A percentile compares a stretch with the other conserved stretches of the same genome.
Evolutionary conservation across 2,797 vertebrate genomes (phyloP).

Genomic region (Melopsittacus undulatus): DNA sequence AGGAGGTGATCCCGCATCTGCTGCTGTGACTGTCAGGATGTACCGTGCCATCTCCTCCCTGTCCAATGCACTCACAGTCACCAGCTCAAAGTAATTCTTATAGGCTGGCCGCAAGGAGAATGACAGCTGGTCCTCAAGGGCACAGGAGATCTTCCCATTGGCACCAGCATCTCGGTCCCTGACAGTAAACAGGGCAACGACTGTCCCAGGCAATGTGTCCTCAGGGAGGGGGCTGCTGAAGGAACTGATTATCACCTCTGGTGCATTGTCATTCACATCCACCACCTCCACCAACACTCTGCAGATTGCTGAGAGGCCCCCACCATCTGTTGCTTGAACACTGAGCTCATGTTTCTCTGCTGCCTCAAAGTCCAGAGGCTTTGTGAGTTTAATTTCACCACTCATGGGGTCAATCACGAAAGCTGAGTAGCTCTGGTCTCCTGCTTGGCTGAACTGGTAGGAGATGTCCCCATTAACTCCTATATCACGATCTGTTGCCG

Average conservation of each 20-base stretch:
- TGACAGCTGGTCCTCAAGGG: background rate
- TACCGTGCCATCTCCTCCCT: slow-evolving; percentile 56
- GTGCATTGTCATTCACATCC: background rate
- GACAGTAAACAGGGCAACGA: background rate
- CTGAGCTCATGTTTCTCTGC: background rate
- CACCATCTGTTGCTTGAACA: background rate
- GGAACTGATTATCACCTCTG: no score
- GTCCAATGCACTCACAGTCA: slow-evolving; percentile 58
- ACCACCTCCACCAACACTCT: background rate
- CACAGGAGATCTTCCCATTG: background rate
- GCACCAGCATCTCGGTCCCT: background rate
- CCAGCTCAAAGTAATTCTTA: slow-evolving; percentile 14
- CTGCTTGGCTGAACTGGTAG: no score
- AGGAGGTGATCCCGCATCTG: slow-evolving; percentile 73
- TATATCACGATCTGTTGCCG: no score
- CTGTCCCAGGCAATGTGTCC: background rate
- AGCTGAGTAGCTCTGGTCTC: no score
- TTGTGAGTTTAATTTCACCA: slow-evolving; percentile 25
- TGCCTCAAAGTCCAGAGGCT: background rate
- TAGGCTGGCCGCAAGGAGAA: background rate
- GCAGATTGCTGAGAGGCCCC: background rate
- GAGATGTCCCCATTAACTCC: no score
- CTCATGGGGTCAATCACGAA: background rate
- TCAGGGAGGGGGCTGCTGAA: background rate
- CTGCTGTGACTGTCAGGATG: slow-evolving; percentile 45